A percentile compares a stretch with the other conserved stretches of the same genome.
Conservation (phyloP, 2,888 invertebrate genomes). For the Griposia aprilina region DNA sequence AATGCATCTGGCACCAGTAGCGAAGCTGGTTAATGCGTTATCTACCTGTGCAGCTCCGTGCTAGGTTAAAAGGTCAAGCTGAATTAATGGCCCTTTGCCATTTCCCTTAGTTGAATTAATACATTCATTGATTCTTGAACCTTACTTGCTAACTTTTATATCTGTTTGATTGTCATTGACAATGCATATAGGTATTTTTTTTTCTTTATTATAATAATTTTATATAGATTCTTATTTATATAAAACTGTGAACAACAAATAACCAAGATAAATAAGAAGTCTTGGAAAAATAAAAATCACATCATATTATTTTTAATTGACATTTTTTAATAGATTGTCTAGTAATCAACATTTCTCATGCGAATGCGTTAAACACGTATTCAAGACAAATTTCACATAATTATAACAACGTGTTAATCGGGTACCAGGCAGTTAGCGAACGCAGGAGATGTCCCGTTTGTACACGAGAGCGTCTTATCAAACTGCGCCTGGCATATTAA, state of each 20-base stretch:
- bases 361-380: slow-evolving; percentile 61
- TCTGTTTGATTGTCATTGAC: background rate
- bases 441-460: slow-evolving; percentile 81
- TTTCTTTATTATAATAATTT: background rate
- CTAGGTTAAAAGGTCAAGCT: slow-evolving; percentile 41
- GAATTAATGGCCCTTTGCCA: slow-evolving; percentile 28
- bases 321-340: slow-evolving; percentile 8
- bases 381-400: slow-evolving; percentile 81
- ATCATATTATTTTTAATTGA: slow-evolving; percentile 15
- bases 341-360: slow-evolving; percentile 37
- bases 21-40: slow-evolving; percentile 37
- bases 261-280: background rate
- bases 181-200: background rate
- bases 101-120: slow-evolving; percentile 38
- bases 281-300: slow-evolving; percentile 6
- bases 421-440: slow-evolving; percentile 80
- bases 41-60: slow-evolving; percentile 49
- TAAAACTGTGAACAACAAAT: slow-evolving; percentile 16
- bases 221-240: slow-evolving; percentile 6
- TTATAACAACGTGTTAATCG: slow-evolving; percentile 86
- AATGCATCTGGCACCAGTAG: slow-evolving; percentile 59
- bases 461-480: slow-evolving; percentile 79
- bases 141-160: background rate
- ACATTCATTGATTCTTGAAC: slow-evolving; percentile 25
- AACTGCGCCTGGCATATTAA: slow-evolving; percentile 89